Conservation (phyloP, 1,140 invertebrate species). For the Globodera ellingtonae region DNA sequence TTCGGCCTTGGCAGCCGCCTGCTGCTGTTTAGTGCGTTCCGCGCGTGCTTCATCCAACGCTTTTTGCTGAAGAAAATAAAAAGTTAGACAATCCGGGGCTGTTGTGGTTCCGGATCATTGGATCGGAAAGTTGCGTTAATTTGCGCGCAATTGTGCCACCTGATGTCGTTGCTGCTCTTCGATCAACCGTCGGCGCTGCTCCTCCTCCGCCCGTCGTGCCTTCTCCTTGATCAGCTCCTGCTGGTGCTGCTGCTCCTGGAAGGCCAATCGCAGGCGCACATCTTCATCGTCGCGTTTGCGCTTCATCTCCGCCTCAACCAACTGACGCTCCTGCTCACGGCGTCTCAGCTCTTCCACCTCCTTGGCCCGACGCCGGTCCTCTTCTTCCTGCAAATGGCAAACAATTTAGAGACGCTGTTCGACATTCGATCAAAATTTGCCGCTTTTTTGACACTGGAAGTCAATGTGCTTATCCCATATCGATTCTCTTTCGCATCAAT, state of each 20-base stretch:
- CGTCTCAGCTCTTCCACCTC: slow-evolving; percentile 40
- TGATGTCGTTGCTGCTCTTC: slow-evolving; percentile 43
- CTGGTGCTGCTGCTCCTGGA: slow-evolving; percentile 26
- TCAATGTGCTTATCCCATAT: too few relatives aligned
- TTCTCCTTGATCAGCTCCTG: slow-evolving; percentile 26
- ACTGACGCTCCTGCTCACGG: slow-evolving; percentile 31
- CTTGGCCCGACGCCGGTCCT: slow-evolving; percentile 33
- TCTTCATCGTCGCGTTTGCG: slow-evolving; percentile 40
- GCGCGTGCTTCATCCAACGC: slow-evolving; percentile 23
- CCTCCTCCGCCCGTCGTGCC: slow-evolving; percentile 35
- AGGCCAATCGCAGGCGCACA: slow-evolving; percentile 17
- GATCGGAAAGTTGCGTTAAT: too few relatives aligned
- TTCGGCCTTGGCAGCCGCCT: slow-evolving; percentile 23
- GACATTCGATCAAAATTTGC: too few relatives aligned
- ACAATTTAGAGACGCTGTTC: too few relatives aligned
- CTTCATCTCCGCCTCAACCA: slow-evolving; percentile 35
- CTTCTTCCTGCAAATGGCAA: slow-evolving; percentile 29
- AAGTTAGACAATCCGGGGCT: neutral
- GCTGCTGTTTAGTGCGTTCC: slow-evolving; percentile 4
- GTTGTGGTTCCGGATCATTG: too few relatives aligned
- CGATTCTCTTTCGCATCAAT: neutral
- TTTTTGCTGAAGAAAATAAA: neutral
- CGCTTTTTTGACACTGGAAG: too few relatives aligned
- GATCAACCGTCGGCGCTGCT: slow-evolving; percentile 30
- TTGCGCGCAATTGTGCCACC: neutral